Evolutionary conservation across 1,140 invertebrate genomes (phyloP).

Genomic region (Bombus superbus): DNA sequence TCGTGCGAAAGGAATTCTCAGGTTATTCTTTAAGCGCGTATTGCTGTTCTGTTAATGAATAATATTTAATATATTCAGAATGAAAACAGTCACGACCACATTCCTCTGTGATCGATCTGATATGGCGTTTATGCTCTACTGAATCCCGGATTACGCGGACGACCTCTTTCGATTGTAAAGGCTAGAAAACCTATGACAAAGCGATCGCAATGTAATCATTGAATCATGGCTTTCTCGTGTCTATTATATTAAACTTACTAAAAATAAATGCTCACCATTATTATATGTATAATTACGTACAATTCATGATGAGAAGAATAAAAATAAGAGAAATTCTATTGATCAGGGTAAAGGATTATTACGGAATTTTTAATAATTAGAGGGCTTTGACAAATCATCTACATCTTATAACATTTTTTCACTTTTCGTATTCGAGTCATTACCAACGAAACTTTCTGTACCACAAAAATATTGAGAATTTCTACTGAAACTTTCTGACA

Average conservation of each 20-base stretch:
- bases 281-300: too few species aligned
- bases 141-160: conserved; percentile 30
- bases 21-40: conserved; percentile 1
- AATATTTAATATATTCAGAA: conserved; percentile 34
- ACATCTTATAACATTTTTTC: too few species aligned
- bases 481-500: not conserved
- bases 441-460: not conserved
- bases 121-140: conserved; percentile 36
- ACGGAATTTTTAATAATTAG: not conserved
- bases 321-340: not conserved
- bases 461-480: not conserved
- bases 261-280: not conserved
- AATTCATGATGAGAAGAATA: too few species aligned
- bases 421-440: not conserved
- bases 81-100: conserved; percentile 33
- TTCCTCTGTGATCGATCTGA: conserved; percentile 33
- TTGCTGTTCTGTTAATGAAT: conserved; percentile 24
- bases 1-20: conserved; percentile 10
- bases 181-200: not conserved
- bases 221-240: not conserved
- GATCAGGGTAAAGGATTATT: not conserved
- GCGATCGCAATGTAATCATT: not conserved
- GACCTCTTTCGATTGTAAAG: conserved; percentile 28
- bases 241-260: too few species aligned
- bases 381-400: not conserved